Base-by-base conservation (phyloP, 1,140 invertebrate genomes). In the Anastrepha obliqua region DNA sequence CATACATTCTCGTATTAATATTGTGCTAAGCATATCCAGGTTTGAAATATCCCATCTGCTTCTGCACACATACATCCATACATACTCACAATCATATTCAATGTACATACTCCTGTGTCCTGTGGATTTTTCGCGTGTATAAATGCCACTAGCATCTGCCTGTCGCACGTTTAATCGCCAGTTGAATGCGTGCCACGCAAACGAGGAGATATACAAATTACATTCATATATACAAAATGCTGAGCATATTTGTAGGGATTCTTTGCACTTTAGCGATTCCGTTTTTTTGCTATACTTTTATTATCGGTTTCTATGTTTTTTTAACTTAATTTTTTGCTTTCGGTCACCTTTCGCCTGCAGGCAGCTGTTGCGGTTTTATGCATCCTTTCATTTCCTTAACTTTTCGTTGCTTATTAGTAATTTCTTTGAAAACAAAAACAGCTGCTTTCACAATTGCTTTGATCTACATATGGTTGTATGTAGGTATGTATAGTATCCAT, bases 211-310 rank as follows among this genome's bases (percentile, higher is more conserved):
- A 39, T 39, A 20, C 65, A 39, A 67, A 2, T n/a, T 58, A 58
- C 55, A 58, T 58, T 8, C 55, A 58, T 58, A 58, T 58, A 58
- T 58, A 42, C 11, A 47, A 17, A 47, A 17, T 44, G 67, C 15
- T 6, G 44, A 74, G 67, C 39, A 74, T 74, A 74, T 74, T 74
- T 74, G 67, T 74, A 74, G 42, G 67, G 67, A 74, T 74, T 74
- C 67, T 74, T 74, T 74, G 13, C 67, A 47, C 67, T 62, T 62
- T 62, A 62, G 15, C 60, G 60, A 62, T 62, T 62, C 17, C 60
- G 4, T 62, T 17, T 62, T 62, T 17, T 17, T 62, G 7, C 7
- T 58, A 8, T 58, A 58, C 0, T 58, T 58, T 58, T 58, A 58
- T 58, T 2, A 8, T 58, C 29, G 29, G 29, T 70, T 70, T 70